Base-by-base conservation (phyloP, 1,140 invertebrate species). In the Triops cancriformis region DNA sequence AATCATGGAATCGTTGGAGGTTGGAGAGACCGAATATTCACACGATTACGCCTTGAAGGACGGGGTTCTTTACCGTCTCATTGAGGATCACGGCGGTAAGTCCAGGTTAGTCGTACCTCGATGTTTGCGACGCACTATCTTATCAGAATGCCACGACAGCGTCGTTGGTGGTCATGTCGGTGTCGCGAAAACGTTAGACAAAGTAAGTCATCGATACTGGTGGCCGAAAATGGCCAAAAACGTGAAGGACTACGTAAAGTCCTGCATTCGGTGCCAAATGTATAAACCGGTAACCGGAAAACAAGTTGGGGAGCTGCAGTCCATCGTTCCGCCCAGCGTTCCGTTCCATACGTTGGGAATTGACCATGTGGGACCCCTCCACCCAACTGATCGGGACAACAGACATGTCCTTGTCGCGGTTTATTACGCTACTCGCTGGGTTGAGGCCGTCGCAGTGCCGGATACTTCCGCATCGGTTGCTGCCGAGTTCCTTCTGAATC, bases 1-100 rank as follows among this genome's bases (percentile, higher is more conserved):
- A 18, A 78, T 82, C 5, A 77, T 86, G 9, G 80, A 79, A 72
- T 87, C 83, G 81, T 79, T 87, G 12, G 76, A 82, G 26, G 76
- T 81, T 7, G 79, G 84, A 0, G 83, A 84, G 76, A 80, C 82
- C 72, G 45, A n/a, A n/a, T n/a, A n/a, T n/a, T n/a, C n/a, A n/a
- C n/a, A n/a, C n/a, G n/a, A n/a, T n/a, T n/a, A n/a, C 74, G 14
- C 80, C 14, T 14, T 43, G 42, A 43, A 43, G n/a, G 43, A 51
- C 26, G 75, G 75, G 10, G 31, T 23, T 6, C 18, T 41, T 6
- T 51, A 51, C 23, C 75, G 31, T 43, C 14, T 51, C 7, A 31
- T 18, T n/a, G 26, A 26, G 26, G 31, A 74, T 27, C 73, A 27
- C 10, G 23, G 23, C 23, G 72, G 26, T 26, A 51, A 76, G 43